Base-by-base conservation (phyloP, 2,113 vertebrate species). In the Gymnobelideus leadbeateri region DNA sequence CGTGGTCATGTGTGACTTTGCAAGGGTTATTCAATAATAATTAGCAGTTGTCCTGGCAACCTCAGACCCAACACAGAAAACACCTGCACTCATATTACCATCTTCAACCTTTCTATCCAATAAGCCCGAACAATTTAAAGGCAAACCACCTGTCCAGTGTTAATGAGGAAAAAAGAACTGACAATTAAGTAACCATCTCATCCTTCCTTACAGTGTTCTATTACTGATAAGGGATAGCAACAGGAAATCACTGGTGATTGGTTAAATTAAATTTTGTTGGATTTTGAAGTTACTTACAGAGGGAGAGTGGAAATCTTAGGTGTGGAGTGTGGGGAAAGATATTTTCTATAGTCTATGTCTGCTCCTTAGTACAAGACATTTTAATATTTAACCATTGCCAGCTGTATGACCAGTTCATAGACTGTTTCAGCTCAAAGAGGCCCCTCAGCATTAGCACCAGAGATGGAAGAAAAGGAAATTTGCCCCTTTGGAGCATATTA, bases 1-100 rank as follows among this genome's bases (percentile, higher is more conserved):
- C 93, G 25, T 93, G 68, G 91, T 96, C 51, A 57, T 96, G 92
- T 90, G 49, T 90, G 89, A 90, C 89, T 49, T 90, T 0, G 11
- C 91, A 96, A 89, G 91, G 95, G 92, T 95, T 94, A 93, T 94
- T 97, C 95, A 96, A 46, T 97, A 96, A 93, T 97, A 95, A 96
- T 96, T 93, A 96, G 89, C 61, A 57, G 97, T 97, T 96, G 91
- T 96, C 92, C 96, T 97, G 97, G 96, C 95, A 98, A 97, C 94
- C 94, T 94, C 91, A 96, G 94, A 77, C 94, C 52, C 89, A 92
- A 51, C 91, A 90, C 52, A 92, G 91, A 94, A 95, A 52, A 93
- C 93, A 95, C 95, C 89, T 96, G 28, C 92, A 9, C 96, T 97
- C 8, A 2, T 90, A 90, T 96, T 92, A 93, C 89, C 94, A 14